Evolutionary conservation across 1,140 invertebrate species (phyloP), one percentile per base, ranked within the genome.

Genomic region (Sarcophaga peregrina): DNA sequence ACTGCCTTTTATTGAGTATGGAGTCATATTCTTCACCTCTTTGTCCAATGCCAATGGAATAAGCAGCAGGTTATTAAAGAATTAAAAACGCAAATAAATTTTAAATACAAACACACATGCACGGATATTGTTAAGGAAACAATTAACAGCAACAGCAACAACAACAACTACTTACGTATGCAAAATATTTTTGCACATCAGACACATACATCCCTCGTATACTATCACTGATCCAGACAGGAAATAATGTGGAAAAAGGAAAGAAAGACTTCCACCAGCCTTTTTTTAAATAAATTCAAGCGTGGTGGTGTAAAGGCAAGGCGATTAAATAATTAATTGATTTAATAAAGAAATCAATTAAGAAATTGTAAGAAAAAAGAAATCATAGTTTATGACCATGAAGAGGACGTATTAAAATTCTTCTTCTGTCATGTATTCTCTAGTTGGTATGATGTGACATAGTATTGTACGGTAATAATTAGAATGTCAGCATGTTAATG

Each of bases 71-170:
- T 37, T 37, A 37, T 37, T 37, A 37, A 37, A 37, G 25, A 37
- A 37, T 37, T 37, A 37, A 37, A 37, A 37, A 37, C 25, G 25
- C 25, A 37, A 37, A 37, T 37, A 37, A 37, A 37, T 37, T 37
- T 37, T 37, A 37, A 37, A 37, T 37, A 4, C 25, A 37, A 37
- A 37, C 25, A 37, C 4, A 37, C 25, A 37, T 1, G 4, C 25
- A 37, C 25, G 4, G 25, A 37, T 4, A 58, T n/a, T n/a, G n/a
- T 68, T 78, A 50, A 78, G 75, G 75, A 78, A 78, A 78, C 75
- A 78, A 78, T 47, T 48, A 76, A 76, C 45, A 76, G 47, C 74
- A 76, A 76, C 25, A 37, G 13, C n/a, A 58, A 58, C 54, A 68
- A 68, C 62, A 25, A 68, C 62, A 25, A 68, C n/a, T 68, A 68